A percentile compares a stretch with the other conserved stretches of the same genome.
Conservation (phyloP, 2,113 vertebrate genomes). For the Gallinago paraguaiae region DNA sequence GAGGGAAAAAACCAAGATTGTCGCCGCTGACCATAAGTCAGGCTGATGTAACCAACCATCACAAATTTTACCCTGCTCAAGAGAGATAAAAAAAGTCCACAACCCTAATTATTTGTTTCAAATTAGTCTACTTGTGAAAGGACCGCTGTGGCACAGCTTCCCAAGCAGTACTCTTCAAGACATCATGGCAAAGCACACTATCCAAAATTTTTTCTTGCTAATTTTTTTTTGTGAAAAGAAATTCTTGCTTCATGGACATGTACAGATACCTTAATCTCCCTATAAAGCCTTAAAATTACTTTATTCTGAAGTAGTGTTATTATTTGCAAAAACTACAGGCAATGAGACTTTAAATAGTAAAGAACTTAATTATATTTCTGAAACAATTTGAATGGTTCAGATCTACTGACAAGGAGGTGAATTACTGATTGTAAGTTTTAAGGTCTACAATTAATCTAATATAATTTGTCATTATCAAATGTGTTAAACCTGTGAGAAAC, state of each 20-base stretch:
- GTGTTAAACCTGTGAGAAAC: not conserved
- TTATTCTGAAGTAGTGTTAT: not conserved
- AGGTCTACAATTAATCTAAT: not conserved
- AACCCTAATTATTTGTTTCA: not conserved
- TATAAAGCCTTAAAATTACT: not conserved
- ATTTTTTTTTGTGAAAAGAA: not conserved
- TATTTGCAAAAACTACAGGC: not conserved
- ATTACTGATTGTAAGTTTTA: not conserved
- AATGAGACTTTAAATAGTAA: not conserved
- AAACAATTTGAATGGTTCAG: not conserved
- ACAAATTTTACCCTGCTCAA: not conserved
- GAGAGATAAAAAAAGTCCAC: not conserved
- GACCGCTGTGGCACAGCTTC: not conserved
- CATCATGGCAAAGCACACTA: not conserved
- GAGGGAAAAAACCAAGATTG: accelerated
- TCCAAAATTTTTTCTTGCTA: not conserved
- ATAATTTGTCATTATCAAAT: not conserved
- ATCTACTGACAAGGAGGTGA: not conserved
- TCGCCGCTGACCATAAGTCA: not conserved
- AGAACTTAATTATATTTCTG: not conserved
- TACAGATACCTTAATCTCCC: not conserved
- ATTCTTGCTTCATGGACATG: not conserved
- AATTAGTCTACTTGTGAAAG: not conserved
- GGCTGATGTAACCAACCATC: not conserved
- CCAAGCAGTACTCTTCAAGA: not conserved